These are phyloP conservation scores for Stratiomys singularior DNA, from an alignment of 2,888 invertebrate species.

Conservation along the genomic window DNA sequence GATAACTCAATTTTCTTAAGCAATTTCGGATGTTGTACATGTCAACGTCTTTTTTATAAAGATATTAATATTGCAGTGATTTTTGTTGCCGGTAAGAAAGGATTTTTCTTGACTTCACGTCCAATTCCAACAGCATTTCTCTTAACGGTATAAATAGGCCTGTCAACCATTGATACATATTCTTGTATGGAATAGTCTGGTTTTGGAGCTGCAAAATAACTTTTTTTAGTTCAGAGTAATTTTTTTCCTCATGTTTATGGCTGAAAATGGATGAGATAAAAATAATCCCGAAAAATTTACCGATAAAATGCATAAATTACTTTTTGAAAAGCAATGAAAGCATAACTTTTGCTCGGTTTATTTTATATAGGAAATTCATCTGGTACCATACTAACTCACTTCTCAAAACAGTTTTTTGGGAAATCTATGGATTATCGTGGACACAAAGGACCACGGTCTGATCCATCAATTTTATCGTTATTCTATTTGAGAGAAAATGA, in stretches of 20 bases:
- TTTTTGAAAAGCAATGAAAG: not conserved
- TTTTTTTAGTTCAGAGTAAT: not conserved
- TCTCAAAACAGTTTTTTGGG: not conserved
- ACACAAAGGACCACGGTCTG: not conserved
- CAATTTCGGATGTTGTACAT: not conserved
- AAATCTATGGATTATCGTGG: not conserved
- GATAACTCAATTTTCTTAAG: not conserved
- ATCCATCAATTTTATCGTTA: not conserved
- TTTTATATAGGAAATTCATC: not conserved
- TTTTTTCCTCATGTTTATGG: not conserved
- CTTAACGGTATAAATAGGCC: not conserved
- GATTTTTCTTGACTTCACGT: not conserved
- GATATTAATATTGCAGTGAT: no score
- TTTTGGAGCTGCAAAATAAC: not conserved
- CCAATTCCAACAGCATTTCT: not conserved
- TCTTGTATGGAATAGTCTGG: not conserved
- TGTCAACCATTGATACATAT: not conserved
- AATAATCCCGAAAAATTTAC: not conserved
- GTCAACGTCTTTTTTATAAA: not conserved
- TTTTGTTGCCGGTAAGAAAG: not conserved
- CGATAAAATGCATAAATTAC: not conserved
- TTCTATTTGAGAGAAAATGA: not conserved
- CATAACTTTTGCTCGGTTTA: not conserved
- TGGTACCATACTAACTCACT: not conserved
- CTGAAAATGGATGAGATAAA: not conserved